phyloP scores from a whole-genome alignment of 1,140 invertebrate species.

The Monochamus saltuarius region DNA sequence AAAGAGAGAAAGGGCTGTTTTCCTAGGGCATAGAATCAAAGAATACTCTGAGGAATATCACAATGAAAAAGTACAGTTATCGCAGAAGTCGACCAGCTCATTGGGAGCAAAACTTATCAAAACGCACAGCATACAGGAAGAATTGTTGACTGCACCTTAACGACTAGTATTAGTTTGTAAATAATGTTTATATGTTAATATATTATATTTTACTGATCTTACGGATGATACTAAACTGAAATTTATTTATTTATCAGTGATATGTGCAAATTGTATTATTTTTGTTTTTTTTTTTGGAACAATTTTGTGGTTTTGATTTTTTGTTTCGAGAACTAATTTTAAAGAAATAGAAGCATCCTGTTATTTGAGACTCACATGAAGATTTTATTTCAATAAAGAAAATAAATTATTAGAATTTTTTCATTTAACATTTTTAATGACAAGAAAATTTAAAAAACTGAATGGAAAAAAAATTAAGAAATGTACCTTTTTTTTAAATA shows the following conservation, averaged over 20 bases:
- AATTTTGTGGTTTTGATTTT: neutral
- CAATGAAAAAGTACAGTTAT: constrained; percentile 61
- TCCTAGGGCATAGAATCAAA: constrained; percentile 80
- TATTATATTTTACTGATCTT: neutral
- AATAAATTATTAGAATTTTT: constrained; percentile 3
- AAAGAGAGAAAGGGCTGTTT: constrained; percentile 85
- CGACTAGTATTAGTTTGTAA: constrained; percentile 31
- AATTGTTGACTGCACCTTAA: constrained; percentile 65
- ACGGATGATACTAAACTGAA: neutral
- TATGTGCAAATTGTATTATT: neutral
- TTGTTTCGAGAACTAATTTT: neutral
- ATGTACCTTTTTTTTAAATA: no score
- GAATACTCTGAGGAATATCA: constrained; percentile 79
- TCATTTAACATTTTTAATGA: neutral
- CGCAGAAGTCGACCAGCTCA: constrained; percentile 57
- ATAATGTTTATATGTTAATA: constrained; percentile 38
- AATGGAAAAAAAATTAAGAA: no score
- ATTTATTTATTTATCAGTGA: neutral
- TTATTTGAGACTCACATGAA: constrained; percentile 1
- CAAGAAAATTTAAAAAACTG: neutral
- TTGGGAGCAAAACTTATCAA: constrained; percentile 62
- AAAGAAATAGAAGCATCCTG: constrained; percentile 2
- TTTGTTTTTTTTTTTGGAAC: neutral
- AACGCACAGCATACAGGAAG: constrained; percentile 80
- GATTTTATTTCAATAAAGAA: constrained; percentile 33